Conservation (phyloP, 2,797 vertebrate genomes). For the Glyptemys insculpta region DNA sequence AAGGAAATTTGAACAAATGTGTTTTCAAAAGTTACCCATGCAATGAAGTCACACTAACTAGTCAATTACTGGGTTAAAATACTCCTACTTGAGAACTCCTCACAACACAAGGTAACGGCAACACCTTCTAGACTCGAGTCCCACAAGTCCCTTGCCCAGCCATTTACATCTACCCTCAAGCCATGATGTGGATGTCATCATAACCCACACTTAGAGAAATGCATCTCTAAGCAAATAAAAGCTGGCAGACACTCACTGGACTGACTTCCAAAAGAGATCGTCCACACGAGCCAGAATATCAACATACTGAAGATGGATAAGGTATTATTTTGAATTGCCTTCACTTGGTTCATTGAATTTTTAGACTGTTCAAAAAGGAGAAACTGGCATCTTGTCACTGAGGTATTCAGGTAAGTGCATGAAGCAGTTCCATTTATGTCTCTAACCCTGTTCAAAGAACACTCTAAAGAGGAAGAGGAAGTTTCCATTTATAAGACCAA, state of each 20-base stretch:
- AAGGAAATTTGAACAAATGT: constrained; percentile 65
- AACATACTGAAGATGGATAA: constrained; percentile 29
- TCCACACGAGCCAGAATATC: constrained; percentile 65
- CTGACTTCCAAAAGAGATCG: constrained; percentile 75
- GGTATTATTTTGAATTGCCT: constrained; percentile 56
- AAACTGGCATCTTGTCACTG: constrained; percentile 66
- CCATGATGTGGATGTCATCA: constrained; percentile 64
- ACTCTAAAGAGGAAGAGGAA: constrained; percentile 76
- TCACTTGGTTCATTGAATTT: constrained; percentile 45
- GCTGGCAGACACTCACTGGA: constrained; percentile 74
- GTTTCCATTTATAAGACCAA: constrained; percentile 74
- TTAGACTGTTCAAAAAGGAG: constrained; percentile 62
- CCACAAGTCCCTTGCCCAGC: constrained; percentile 70
- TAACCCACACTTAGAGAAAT: constrained; percentile 75
- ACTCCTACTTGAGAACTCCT: constrained; percentile 65
- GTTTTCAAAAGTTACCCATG: constrained; percentile 67
- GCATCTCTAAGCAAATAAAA: constrained; percentile 75
- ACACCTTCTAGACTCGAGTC: constrained; percentile 68
- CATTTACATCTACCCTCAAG: constrained; percentile 72
- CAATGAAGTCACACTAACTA: constrained; percentile 60
- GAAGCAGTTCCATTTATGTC: constrained; percentile 74
- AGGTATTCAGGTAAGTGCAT: constrained; percentile 69
- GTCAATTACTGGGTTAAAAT: constrained; percentile 56
- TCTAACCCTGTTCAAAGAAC: constrained; percentile 75
- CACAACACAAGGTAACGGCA: constrained; percentile 69